phyloP scores from a whole-genome alignment of 2,888 invertebrate genomes.

The Girardia tigrina region DNA sequence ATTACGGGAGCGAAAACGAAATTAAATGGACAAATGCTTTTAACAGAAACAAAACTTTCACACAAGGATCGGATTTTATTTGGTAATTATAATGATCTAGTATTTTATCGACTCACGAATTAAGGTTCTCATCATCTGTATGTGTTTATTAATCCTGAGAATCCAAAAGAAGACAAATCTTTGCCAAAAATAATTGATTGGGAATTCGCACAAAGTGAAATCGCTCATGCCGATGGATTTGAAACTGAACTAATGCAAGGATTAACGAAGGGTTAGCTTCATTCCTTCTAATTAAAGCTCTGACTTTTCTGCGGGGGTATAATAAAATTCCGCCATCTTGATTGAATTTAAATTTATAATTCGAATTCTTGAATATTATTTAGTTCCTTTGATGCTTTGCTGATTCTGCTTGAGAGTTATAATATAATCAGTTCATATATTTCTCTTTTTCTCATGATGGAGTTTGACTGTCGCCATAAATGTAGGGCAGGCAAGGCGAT shows the following conservation, averaged over 20 bases:
- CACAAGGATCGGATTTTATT: conserved; percentile 50
- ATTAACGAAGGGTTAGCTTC: conserved; percentile 50
- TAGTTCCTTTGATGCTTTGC: too few species aligned
- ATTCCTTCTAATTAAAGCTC: too few species aligned
- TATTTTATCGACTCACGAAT: too few species aligned
- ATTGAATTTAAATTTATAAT: too few species aligned
- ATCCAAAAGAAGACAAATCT: conserved; percentile 37
- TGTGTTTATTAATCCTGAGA: conserved; percentile 46
- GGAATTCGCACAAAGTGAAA: conserved; percentile 51
- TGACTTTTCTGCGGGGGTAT: too few species aligned
- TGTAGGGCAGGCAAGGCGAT: too few species aligned
- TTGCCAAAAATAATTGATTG: conserved; percentile 46
- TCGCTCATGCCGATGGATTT: conserved; percentile 50
- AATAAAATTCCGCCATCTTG: too few species aligned
- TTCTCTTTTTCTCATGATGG: too few species aligned
- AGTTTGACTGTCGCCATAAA: too few species aligned
- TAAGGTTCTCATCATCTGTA: conserved; percentile 50
- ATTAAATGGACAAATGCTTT: conserved; percentile 49
- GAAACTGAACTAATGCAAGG: conserved; percentile 43
- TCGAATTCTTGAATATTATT: too few species aligned
- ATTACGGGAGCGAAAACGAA: conserved; percentile 43
- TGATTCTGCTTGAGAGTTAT: too few species aligned
- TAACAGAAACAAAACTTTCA: conserved; percentile 41
- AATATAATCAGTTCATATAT: too few species aligned
- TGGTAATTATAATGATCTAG: conserved; percentile 45